These are phyloP conservation scores for Oreohelix idahoensis DNA, from an alignment of 1,140 invertebrate species.

Conservation along the genomic window DNA sequence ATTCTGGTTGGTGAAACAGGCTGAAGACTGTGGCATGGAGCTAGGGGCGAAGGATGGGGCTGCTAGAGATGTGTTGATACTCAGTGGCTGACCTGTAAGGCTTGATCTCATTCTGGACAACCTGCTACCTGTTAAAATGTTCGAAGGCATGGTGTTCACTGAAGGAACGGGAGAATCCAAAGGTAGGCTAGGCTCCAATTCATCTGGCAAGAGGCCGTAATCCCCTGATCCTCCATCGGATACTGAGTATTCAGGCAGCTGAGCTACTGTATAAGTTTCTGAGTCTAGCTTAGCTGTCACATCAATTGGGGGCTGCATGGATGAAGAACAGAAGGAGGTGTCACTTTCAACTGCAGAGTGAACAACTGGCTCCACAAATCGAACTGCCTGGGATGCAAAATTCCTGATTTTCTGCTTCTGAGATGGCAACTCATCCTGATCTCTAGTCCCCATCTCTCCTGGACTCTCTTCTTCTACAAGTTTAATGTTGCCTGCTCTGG, in stretches of 20 bases:
- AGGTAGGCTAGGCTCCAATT: not conserved
- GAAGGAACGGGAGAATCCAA: not conserved
- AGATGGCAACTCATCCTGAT: conserved; percentile 32
- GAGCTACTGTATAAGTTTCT: conserved; percentile 36
- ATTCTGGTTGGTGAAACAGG: conserved; percentile 71
- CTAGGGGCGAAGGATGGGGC: conserved; percentile 41
- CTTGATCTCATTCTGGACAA: conserved; percentile 5
- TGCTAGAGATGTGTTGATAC: conserved; percentile 43
- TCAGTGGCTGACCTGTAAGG: not conserved
- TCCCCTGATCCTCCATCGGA: not conserved
- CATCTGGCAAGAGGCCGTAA: not conserved
- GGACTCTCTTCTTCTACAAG: not conserved
- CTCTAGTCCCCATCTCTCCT: conserved; percentile 2
- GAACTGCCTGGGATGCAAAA: conserved; percentile 35
- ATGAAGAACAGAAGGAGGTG: not conserved
- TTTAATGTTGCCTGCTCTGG: not conserved
- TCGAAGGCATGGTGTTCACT: not conserved
- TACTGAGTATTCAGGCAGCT: conserved; percentile 20
- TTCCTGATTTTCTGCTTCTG: conserved; percentile 43
- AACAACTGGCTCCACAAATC: conserved; percentile 38
- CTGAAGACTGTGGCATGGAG: conserved; percentile 55
- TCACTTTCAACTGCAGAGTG: too few relatives aligned
- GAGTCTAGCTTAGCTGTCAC: conserved; percentile 52
- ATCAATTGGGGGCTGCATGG: conserved; percentile 43
- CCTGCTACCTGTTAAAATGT: not conserved